These are phyloP conservation scores for Heterotis niloticus DNA, from an alignment of 2,113 vertebrate species.

Conservation along the genomic window DNA sequence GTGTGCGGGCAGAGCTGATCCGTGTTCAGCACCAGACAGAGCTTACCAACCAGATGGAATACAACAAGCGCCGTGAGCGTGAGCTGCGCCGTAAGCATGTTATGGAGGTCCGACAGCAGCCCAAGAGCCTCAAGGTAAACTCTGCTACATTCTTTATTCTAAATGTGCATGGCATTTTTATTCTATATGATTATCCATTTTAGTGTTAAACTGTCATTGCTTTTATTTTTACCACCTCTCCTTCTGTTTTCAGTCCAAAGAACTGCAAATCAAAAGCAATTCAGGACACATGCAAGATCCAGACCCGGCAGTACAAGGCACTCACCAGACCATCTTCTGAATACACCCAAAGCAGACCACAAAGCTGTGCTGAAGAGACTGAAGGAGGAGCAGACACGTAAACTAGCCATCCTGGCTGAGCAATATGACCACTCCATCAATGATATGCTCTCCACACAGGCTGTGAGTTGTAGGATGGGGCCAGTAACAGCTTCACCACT, in stretches of 20 bases:
- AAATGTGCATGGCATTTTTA: no score
- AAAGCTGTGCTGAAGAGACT: constrained; percentile 95
- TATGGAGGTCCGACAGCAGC: constrained; percentile 98
- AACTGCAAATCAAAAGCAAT: constrained; percentile 99
- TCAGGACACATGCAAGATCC: constrained; percentile 99
- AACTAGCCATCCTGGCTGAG: constrained; percentile 96
- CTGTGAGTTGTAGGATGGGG: constrained; percentile 78
- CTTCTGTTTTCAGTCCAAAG: constrained; percentile 78
- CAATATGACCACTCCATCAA: constrained; percentile 99
- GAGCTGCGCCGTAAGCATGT: constrained; percentile 94
- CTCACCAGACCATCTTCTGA: constrained; percentile 95
- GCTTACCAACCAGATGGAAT: constrained; percentile 97
- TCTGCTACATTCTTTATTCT: not conserved
- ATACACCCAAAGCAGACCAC: constrained; percentile 97
- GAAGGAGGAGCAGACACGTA: constrained; percentile 97
- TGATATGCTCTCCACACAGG: constrained; percentile 98
- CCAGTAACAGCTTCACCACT: not conserved
- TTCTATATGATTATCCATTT: no score
- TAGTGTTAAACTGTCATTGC: no score
- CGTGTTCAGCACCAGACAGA: constrained; percentile 96
- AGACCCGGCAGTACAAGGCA: constrained; percentile 97
- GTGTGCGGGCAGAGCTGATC: constrained; percentile 88
- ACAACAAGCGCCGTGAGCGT: constrained; percentile 95
- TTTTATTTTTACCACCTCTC: not conserved
- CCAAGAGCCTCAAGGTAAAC: constrained; percentile 94